Base-by-base conservation (phyloP, 1,140 invertebrate species). In the Drosophila albomicans region DNA sequence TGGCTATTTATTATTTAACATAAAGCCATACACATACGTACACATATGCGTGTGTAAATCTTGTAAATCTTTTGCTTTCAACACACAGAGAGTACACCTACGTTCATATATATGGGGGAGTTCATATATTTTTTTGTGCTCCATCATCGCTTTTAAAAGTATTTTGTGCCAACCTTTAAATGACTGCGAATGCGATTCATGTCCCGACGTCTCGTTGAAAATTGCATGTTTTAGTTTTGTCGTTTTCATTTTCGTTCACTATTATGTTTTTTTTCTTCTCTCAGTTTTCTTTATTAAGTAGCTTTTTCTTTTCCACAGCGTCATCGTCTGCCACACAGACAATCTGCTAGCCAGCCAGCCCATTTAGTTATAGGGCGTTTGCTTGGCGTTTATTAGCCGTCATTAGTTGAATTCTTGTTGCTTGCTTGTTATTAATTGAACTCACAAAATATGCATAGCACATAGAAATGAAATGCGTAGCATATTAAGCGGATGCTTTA, bases 21-120 rank as follows among this genome's bases (percentile, higher is more conserved):
- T 88, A 72, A 41, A 57, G 54, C 38, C 20, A 48, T 61, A n/a
- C 49, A 43, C 57, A 43, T 30, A 30, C n/a, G 30, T 45, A 38
- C 45, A 35, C 32, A 57, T 79, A 67, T 75, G 64, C 82, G 82
- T 84, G 77, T 84, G 74, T 78, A 89, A 88, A 88, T 88, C 84
- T 88, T 88, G 84, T 87, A 87, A 87, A 88, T 88, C 80, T 84
- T 65, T 72, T 71, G 78, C 84, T 89, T 89, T 88, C 85, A 78
- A 72, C 85, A 52, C 77, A 54, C 46, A 63, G 45, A 28, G 54
- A 54, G 52, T 61, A 75, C 66, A 79, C 65, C 78, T 73, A 81
- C 28, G 51, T 68, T 45, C 46, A 30, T 32, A 13, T 38, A 35
- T 10, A 5, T 56, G 45, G 11, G 48, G 35, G 35, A 43, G 56